Evolutionary conservation across 1,140 invertebrate species (phyloP), one percentile per base, ranked within the genome.

Genomic region (Probaryconus sp.): DNA sequence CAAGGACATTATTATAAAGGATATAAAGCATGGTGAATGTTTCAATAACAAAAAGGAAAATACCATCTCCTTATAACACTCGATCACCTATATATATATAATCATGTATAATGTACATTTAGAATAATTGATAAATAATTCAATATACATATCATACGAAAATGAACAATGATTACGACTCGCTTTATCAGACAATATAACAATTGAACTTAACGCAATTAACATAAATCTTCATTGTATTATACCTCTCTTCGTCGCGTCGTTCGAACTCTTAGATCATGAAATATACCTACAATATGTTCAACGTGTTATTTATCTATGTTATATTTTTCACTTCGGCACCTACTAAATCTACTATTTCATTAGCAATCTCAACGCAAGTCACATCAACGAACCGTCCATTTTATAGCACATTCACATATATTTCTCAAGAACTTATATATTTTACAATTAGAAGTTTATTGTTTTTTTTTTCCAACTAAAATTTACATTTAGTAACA

Each of bases 261-360:
- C 31, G 5, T 43, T 20, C 51, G 17, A 40, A 30, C 48, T 30
- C 38, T 6, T 26, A 26, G 37, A 45, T 11, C 47, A 50, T 26
- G 56, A 74, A 64, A 68, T 68, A 68, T 74, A 63, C 56, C 63
- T 74, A 74, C 64, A 74, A 68, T 74, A 74, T 74, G 50, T 74
- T 68, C 71, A 74, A 74, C 63, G 31, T 50, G 53, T 68, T 68
- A 74, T 42, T 68, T 17, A 55, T 65, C 70, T 63, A 74, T 60
- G 30, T 74, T 61, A 67, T 68, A 68, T n/a, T 50, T 55, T 63
- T 60, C 56, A 56, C 48, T 56, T 64, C 20, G 60, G 63, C 60
- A 58, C 60, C 37, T 71, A 71, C 17, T 53, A n/a, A 20, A 53
- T 42, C 68, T 71, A 71, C 42, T 55, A 40, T 28, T 51, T 28